Conservation (phyloP, 2,113 vertebrate species). For the Gasterosteus aculeatus region DNA sequence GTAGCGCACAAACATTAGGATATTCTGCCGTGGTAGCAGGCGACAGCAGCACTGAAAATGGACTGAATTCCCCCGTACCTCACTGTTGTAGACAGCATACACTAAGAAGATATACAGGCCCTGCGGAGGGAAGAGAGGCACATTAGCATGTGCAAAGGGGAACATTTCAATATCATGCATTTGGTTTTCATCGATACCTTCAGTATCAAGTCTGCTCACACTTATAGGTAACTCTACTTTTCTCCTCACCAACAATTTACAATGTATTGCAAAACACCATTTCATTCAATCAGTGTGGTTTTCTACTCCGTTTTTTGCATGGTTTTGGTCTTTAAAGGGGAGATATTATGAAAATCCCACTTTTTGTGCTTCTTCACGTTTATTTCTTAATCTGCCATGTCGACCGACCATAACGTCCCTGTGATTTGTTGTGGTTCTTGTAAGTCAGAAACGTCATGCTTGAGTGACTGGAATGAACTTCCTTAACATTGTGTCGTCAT, state of each 20-base stretch:
- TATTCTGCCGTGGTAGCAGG: conserved; percentile 12
- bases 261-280: conserved; percentile 22
- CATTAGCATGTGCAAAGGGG: background rate
- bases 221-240: conserved; percentile 19
- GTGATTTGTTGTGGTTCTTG: too few species aligned
- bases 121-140: conserved; percentile 73
- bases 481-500: too few species aligned
- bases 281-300: conserved; percentile 8
- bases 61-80: conserved; percentile 81
- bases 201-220: conserved; percentile 6
- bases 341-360: too few species aligned
- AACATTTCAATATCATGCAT: conserved; percentile 20
- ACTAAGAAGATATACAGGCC: conserved; percentile 94
- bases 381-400: too few species aligned
- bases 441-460: too few species aligned
- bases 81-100: conserved; percentile 89
- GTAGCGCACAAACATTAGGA: conserved; percentile 47
- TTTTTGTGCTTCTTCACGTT: too few species aligned
- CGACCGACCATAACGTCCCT: too few species aligned
- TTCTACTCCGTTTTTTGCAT: conserved; percentile 34
- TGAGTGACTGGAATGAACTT: too few species aligned
- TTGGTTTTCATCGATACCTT: conserved; percentile 19
- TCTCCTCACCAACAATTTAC: conserved; percentile 5
- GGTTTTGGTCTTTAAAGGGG: too few species aligned
- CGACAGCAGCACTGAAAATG: conserved; percentile 24